phyloP scores from a whole-genome alignment of 2,113 vertebrate species.

The Rissa tridactyla region DNA sequence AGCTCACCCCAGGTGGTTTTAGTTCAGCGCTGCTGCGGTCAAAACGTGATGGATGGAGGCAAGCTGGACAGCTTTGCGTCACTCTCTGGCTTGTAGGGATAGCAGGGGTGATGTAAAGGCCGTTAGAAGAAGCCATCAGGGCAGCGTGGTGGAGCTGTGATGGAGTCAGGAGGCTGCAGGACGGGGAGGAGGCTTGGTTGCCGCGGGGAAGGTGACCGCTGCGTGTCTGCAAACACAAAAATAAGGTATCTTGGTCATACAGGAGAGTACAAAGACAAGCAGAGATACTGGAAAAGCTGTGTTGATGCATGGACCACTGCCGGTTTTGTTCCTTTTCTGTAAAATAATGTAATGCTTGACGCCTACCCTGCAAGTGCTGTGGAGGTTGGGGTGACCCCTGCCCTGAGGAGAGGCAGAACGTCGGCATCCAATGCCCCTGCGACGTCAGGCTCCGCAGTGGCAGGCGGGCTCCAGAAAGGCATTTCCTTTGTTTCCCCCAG shows the following conservation, averaged over 20 bases:
- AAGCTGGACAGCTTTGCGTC: background rate
- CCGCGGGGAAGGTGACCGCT: fast-evolving
- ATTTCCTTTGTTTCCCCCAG: background rate
- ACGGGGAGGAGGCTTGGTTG: background rate
- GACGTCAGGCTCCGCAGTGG: background rate
- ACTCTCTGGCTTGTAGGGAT: background rate
- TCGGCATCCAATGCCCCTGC: fast-evolving
- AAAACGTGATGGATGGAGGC: background rate
- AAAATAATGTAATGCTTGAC: background rate
- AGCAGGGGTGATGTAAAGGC: background rate
- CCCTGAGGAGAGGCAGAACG: background rate
- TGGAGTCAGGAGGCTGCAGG: background rate
- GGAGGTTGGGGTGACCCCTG: background rate
- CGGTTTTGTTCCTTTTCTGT: background rate
- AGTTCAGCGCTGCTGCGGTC: background rate
- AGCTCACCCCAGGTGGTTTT: background rate
- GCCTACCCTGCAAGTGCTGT: background rate
- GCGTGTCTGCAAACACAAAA: background rate
- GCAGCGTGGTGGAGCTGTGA: background rate
- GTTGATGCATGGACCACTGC: fast-evolving
- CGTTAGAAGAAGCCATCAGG: background rate
- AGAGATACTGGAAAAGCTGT: background rate
- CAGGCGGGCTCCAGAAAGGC: fast-evolving
- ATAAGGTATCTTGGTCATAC: background rate
- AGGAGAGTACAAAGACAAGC: background rate